Evolutionary conservation across 2,888 invertebrate species (phyloP).

Genomic region (Oscheius sp.): DNA sequence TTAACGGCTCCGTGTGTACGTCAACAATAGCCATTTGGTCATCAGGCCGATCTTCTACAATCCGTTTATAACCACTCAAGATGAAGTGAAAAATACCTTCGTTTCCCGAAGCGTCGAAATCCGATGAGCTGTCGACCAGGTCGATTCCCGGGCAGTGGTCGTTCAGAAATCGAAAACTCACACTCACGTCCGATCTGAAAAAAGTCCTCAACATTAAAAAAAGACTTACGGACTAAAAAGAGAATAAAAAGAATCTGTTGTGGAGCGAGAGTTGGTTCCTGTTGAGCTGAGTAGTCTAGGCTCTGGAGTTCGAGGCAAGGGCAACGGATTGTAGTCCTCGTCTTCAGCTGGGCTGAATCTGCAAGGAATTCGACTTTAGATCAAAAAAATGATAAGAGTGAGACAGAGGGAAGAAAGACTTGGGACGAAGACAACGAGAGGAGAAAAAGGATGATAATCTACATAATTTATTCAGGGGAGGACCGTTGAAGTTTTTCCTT

Average conservation of each 20-base stretch:
- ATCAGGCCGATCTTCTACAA: slow-evolving; percentile 5
- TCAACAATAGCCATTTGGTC: slow-evolving; percentile 7
- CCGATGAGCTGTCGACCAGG: slow-evolving; percentile 9
- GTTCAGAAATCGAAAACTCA: slow-evolving; percentile 13
- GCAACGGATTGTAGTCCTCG: not conserved
- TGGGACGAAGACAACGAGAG: too few relatives aligned
- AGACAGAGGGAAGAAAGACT: not conserved
- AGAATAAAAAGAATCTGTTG: not conserved
- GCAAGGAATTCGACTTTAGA: not conserved
- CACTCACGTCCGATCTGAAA: not conserved
- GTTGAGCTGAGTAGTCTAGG: not conserved
- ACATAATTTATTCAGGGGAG: too few relatives aligned
- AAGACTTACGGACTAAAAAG: not conserved
- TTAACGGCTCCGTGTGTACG: too few relatives aligned
- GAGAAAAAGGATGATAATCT: too few relatives aligned
- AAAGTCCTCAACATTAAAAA: not conserved
- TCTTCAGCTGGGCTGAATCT: slow-evolving; percentile 18
- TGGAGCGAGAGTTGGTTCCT: not conserved
- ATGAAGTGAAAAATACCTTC: not conserved
- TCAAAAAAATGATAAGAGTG: not conserved
- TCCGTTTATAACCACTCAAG: not conserved
- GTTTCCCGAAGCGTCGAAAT: not conserved
- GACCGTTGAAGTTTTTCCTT: too few relatives aligned
- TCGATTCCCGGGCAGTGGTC: slow-evolving; percentile 8
- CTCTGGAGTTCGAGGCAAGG: slow-evolving; percentile 5